Evolutionary conservation across 1,140 invertebrate species (phyloP).

Genomic region (Monochamus saltuarius): DNA sequence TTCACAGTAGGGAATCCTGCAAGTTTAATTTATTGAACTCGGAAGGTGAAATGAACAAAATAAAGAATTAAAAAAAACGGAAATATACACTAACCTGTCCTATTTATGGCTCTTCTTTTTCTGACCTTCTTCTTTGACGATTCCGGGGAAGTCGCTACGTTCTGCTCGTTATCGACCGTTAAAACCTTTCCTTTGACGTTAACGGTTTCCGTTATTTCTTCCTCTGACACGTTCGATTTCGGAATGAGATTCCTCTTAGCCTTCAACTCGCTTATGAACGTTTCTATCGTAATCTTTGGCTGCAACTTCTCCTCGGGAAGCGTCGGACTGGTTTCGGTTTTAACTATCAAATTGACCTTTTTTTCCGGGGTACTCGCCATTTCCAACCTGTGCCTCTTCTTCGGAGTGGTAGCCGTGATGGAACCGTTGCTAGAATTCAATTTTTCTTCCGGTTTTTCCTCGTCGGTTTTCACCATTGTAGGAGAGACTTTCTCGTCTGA

Average conservation of each 20-base stretch:
- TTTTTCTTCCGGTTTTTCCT: constrained; percentile 33
- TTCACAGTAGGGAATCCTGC: constrained; percentile 78
- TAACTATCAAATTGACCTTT: constrained; percentile 17
- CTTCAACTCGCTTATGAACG: constrained; percentile 46
- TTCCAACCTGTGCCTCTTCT: constrained; percentile 61
- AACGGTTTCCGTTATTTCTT: constrained; percentile 24
- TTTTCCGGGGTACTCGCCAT: constrained; percentile 43
- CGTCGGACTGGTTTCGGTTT: constrained; percentile 16
- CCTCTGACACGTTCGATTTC: constrained; percentile 18
- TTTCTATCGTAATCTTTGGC: constrained; percentile 36
- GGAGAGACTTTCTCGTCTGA: constrained; percentile 20
- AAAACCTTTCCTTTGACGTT: constrained; percentile 6
- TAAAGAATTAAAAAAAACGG: background rate
- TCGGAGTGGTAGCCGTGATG: constrained; percentile 56
- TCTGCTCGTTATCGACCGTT: constrained; percentile 46
- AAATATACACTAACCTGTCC: constrained; percentile 59
- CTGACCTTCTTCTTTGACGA: constrained; percentile 65
- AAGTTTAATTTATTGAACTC: background rate
- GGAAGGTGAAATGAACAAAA: background rate
- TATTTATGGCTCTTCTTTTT: constrained; percentile 75
- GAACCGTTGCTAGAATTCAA: constrained; percentile 40
- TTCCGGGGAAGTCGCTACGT: constrained; percentile 44
- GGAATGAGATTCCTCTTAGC: constrained; percentile 41
- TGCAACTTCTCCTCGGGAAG: constrained; percentile 37
- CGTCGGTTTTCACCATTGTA: constrained; percentile 14